A percentile compares a stretch with the other conserved stretches of the same genome.
phyloP scores from a whole-genome alignment of 2,888 invertebrate genomes.

The Eristalis tenax region DNA sequence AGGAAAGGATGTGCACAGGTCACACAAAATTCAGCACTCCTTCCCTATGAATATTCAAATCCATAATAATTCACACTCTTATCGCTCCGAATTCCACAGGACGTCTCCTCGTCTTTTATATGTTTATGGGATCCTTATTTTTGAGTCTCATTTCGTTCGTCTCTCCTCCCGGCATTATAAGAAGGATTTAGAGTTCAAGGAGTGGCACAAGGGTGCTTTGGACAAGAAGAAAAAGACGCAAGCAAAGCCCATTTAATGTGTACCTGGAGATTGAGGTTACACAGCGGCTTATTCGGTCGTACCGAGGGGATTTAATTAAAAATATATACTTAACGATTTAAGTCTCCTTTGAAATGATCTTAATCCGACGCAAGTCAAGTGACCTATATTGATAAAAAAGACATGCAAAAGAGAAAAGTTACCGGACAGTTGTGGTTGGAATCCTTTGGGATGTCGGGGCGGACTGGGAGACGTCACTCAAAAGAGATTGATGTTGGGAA shows the following conservation, averaged over 20 bases:
- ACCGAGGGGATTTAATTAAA: conserved; percentile 45
- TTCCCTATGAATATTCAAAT: conserved; percentile 66
- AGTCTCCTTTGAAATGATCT: conserved; percentile 35
- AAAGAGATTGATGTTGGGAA: not conserved
- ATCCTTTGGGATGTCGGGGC: not conserved
- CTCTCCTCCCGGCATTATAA: not conserved
- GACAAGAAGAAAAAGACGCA: conserved; percentile 15
- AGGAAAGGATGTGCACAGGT: conserved; percentile 49
- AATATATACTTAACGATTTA: conserved; percentile 51
- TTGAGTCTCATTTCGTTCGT: not conserved
- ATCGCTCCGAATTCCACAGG: conserved; percentile 43
- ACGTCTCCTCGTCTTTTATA: conserved; percentile 3
- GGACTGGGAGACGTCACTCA: not conserved
- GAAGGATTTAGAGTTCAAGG: conserved; percentile 29
- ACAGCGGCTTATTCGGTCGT: not conserved
- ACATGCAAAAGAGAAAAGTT: not conserved
- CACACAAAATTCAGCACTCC: conserved; percentile 38
- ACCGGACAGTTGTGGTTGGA: conserved; percentile 3
- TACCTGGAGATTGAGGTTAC: conserved; percentile 31
- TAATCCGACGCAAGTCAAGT: conserved; percentile 41
- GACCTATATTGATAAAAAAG: conserved; percentile 17
- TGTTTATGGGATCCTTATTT: not conserved
- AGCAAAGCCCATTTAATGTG: conserved; percentile 12
- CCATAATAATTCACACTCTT: conserved; percentile 62
- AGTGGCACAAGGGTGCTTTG: conserved; percentile 9